A percentile compares a stretch with the other conserved stretches of the same genome.
Conservation (phyloP, 2,797 vertebrate species). For the Pseudochaenichthys georgianus region DNA sequence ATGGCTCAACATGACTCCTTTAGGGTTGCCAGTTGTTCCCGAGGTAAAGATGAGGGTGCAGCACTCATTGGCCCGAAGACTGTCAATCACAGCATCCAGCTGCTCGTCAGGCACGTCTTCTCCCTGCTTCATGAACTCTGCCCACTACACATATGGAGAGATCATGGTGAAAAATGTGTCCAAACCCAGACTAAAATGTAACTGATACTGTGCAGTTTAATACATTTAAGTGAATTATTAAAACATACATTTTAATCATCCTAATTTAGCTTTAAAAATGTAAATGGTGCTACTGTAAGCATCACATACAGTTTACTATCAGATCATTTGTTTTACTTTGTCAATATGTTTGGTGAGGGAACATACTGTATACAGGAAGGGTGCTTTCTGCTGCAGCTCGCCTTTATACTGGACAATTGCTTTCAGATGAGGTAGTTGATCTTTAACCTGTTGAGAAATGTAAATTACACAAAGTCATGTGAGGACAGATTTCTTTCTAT, state of each 20-base stretch:
- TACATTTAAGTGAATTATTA: background rate
- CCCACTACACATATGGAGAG: conserved; percentile 77
- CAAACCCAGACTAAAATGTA: background rate
- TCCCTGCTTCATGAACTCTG: conserved; percentile 85
- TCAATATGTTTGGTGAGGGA: conserved; percentile 1
- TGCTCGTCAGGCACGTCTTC: conserved; percentile 72
- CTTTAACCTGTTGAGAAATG: conserved; percentile 78
- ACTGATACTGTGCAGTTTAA: background rate
- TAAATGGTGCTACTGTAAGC: background rate
- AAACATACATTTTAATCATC: background rate
- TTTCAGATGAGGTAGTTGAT: conserved; percentile 85
- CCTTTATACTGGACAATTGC: conserved; percentile 88
- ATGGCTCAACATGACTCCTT: conserved; percentile 89
- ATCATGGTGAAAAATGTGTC: background rate
- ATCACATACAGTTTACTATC: background rate
- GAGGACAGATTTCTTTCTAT: background rate
- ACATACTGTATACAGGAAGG: conserved; percentile 83
- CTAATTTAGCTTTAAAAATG: background rate
- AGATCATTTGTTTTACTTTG: conserved; percentile 7
- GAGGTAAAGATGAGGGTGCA: conserved; percentile 88
- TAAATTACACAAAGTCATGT: conserved; percentile 2
- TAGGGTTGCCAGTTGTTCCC: conserved; percentile 86
- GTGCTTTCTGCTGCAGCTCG: conserved; percentile 77
- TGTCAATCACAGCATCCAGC: conserved; percentile 77
- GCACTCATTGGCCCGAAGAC: conserved; percentile 85